Evolutionary conservation across 2,113 vertebrate species (phyloP).

Genomic region (Lutjanus erythropterus): DNA sequence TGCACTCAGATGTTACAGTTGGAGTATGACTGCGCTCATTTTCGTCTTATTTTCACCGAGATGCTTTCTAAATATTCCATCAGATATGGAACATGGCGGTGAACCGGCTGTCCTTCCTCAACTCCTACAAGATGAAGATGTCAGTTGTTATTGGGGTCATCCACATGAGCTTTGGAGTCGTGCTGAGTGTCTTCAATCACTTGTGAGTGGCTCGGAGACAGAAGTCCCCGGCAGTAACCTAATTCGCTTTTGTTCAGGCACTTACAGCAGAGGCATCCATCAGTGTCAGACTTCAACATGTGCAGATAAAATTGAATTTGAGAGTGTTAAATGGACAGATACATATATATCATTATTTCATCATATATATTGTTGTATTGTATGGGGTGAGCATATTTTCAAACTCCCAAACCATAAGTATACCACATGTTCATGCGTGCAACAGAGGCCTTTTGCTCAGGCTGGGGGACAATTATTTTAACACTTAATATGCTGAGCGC

Average conservation of each 20-base stretch:
- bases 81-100: constrained; percentile 97
- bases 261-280: neutral
- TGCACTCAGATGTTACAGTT: neutral
- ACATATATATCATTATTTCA: too few relatives aligned
- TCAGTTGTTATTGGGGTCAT: constrained; percentile 94
- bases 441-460: too few relatives aligned
- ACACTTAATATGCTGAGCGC: too few relatives aligned
- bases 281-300: neutral
- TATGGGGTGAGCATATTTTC: too few relatives aligned
- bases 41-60: neutral
- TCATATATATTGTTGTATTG: too few relatives aligned
- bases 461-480: too few relatives aligned
- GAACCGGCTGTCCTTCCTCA: constrained; percentile 96
- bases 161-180: constrained; percentile 97
- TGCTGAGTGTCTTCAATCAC: constrained; percentile 95
- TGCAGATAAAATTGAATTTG: neutral
- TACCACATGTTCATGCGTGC: too few relatives aligned
- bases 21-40: neutral
- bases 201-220: constrained; percentile 87
- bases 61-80: constrained; percentile 8
- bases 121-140: constrained; percentile 99
- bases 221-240: neutral
- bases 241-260: neutral
- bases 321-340: neutral
- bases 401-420: too few relatives aligned